Evolutionary conservation across 2,113 vertebrate genomes (phyloP), one percentile per base, ranked within the genome.

Genomic region (Pangasianodon gigas): DNA sequence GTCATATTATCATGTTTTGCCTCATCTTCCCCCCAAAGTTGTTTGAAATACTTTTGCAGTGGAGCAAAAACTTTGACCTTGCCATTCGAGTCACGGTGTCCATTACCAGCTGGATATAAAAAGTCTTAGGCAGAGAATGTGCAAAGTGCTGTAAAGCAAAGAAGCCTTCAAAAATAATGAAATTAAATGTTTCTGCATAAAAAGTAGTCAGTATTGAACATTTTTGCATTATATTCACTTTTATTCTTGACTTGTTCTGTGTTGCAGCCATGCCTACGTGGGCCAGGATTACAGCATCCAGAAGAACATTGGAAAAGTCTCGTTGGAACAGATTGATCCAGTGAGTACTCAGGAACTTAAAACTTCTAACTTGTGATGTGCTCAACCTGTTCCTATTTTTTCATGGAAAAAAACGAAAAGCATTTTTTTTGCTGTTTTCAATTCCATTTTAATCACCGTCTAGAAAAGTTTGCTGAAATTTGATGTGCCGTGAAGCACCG

Each of bases 261-360:
- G 86, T 92, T 93, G 74, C 84, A 99, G 98, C 93, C 97, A 99
- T 96, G 97, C 97, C 67, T 99, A 99, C 0, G 92, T 98, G 93
- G 98, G 98, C 58, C 98, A 99, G 93, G 98, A 99, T 95, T 99
- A 99, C 93, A 98, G 96, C 16, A 84, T 93, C 82, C 98, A 98
- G 91, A 97, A 97, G 93, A 98, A 95, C 88, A 90, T 95, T 37
- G 98, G 98, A 87, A 99, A 97, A 94, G 97, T 99, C 95, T 98
- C 98, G 85, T 94, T 99, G 91, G 98, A 98, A 29, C 98, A 99
- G 91, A 97, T 99, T 0, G 98, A 99, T 96, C 85, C 95, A 83
- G 98, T 99, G 95, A 97, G 98, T 96, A 89, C 29, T 80, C 26
- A 24, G 29, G 52, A 69, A 75, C 26, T 48, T 32, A 13, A 65